A percentile compares a stretch with the other conserved stretches of the same genome.
phyloP scores from a whole-genome alignment of 2,888 invertebrate genomes.

The Pseudococcus viburni region DNA sequence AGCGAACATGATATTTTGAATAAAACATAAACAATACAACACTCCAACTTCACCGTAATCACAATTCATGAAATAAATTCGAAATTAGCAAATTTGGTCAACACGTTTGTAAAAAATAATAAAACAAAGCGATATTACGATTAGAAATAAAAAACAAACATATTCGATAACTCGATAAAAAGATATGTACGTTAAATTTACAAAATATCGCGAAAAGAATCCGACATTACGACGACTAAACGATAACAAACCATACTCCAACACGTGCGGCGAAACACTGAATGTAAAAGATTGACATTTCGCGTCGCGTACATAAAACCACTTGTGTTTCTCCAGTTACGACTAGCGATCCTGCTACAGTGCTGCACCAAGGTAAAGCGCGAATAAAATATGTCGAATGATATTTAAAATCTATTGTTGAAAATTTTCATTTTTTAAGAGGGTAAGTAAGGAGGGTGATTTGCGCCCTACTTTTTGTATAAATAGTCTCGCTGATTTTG shows the following conservation, averaged over 20 bases:
- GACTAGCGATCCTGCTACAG: constrained; percentile 7
- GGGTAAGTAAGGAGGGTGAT: neutral
- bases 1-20: neutral
- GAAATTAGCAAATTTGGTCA: constrained; percentile 15
- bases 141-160: neutral
- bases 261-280: constrained; percentile 33
- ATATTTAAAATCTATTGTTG: constrained; percentile 30
- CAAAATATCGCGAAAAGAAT: constrained; percentile 43
- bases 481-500: neutral
- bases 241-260: neutral
- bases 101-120: neutral
- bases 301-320: constrained; percentile 31
- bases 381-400: constrained; percentile 9
- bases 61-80: neutral
- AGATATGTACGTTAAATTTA: constrained; percentile 56
- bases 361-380: neutral
- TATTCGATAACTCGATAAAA: neutral
- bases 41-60: constrained; percentile 45
- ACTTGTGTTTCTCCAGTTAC: constrained; percentile 44
- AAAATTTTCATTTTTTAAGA: neutral
- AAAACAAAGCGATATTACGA: constrained; percentile 20
- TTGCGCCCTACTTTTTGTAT: neutral
- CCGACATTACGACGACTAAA: neutral
- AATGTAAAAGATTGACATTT: constrained; percentile 15
- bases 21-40: constrained; percentile 21